phyloP scores from a whole-genome alignment of 1,140 invertebrate genomes.

The Achatina immaculata region DNA sequence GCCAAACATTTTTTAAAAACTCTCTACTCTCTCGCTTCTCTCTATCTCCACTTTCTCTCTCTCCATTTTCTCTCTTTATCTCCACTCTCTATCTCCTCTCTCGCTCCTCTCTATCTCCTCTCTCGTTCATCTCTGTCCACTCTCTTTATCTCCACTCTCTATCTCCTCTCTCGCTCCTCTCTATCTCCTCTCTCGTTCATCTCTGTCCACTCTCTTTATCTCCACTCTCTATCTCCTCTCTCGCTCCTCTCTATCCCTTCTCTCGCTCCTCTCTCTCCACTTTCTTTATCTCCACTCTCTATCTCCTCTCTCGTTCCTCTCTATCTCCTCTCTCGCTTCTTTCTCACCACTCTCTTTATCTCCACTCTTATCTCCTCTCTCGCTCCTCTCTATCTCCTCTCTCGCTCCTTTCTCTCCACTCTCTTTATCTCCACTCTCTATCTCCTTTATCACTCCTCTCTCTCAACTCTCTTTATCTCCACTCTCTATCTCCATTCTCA shows the following conservation, averaged over 20 bases:
- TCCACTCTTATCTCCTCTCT: background rate
- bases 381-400: too few relatives aligned
- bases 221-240: background rate
- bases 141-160: constrained; percentile 9
- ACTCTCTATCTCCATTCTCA: background rate
- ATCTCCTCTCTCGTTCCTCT: too few relatives aligned
- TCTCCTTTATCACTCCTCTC: too few relatives aligned
- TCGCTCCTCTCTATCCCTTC: background rate
- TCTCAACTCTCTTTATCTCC: too few relatives aligned
- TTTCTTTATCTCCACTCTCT: constrained; percentile 15
- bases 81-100: background rate
- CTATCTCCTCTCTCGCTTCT: too few relatives aligned
- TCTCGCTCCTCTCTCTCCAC: constrained; percentile 6
- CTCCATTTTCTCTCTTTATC: background rate
- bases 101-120: background rate
- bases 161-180: constrained; percentile 10
- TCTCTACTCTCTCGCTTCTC: too few relatives aligned
- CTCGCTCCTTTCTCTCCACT: too few relatives aligned
- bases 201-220: background rate
- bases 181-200: constrained; percentile 18
- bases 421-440: too few relatives aligned
- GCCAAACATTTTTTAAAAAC: too few relatives aligned
- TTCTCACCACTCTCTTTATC: too few relatives aligned
- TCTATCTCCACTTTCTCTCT: too few relatives aligned
- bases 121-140: constrained; percentile 7